Evolutionary conservation across 2,888 invertebrate species (phyloP), one percentile per base, ranked within the genome.

Genomic region (Ophion slaviceki): DNA sequence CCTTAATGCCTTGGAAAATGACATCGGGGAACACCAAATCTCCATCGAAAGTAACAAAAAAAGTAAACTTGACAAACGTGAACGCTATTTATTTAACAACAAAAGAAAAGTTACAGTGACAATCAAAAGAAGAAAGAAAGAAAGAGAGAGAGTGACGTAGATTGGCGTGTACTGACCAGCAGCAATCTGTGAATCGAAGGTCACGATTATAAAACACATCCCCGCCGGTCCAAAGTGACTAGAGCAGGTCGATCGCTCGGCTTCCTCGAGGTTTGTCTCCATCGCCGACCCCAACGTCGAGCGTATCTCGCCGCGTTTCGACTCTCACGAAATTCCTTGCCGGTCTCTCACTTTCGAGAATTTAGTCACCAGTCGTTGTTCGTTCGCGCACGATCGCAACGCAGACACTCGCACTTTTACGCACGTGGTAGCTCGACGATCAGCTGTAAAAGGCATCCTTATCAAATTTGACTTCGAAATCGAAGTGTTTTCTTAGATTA

Each of bases 301-400:
- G 66, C 47, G 61, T 59, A 74, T 64, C 75, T 47, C 72, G 86
- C 71, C 66, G 66, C 79, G 74, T 71, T 61, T 76, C 67, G 80
- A 83, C 86, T 83, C 87, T 81, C 84, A 68, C 81, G 77, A 80
- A 85, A 82, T 86, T 86, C 82, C 76, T 80, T 67, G 67, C 62
- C 77, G 84, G 84, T 81, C 85, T 79, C 86, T 79, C 85, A 68
- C 87, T 87, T 86, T 84, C 86, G 75, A 78, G 74, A 86, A 85
- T 88, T 89, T 89, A 89, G 90, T 90, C 79, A 87, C 81, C 84
- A 87, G 81, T 87, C 75, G 87, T 85, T 85, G 80, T 67, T 85
- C 86, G 82, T 20, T 78, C 82, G 82, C 76, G 84, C 64, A 86
- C 77, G 80, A 74, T 79, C 84, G 36, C 70, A 68, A 79, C 75